phyloP scores from a whole-genome alignment of 2,888 invertebrate species.

The Ceraclea dissimilis region DNA sequence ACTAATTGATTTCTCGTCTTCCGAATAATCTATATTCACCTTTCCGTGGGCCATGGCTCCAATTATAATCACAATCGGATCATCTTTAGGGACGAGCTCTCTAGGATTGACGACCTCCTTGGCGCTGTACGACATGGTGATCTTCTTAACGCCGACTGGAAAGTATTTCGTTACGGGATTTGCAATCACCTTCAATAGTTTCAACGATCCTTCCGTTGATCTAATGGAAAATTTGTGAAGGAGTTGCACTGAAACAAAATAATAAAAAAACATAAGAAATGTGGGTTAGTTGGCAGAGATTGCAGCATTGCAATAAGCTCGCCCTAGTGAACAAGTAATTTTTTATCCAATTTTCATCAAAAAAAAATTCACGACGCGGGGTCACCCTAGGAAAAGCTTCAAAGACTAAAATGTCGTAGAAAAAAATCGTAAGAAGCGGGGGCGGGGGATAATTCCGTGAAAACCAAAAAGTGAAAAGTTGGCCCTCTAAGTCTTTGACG shows the following conservation, averaged over 20 bases:
- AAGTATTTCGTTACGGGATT: slow-evolving; percentile 93
- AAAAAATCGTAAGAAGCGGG: no score
- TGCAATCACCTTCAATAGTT: slow-evolving; percentile 90
- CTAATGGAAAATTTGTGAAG: slow-evolving; percentile 90
- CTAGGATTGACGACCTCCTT: slow-evolving; percentile 59
- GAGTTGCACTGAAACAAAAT: slow-evolving; percentile 73
- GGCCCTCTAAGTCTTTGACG: no score
- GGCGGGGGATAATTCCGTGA: no score
- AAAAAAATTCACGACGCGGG: no score
- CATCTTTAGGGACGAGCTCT: slow-evolving; percentile 73
- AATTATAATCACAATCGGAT: slow-evolving; percentile 82
- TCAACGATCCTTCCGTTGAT: slow-evolving; percentile 82
- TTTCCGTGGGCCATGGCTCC: slow-evolving; percentile 98
- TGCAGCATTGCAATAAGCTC: no score
- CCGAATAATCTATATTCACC: slow-evolving; percentile 80
- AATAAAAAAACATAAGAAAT: slow-evolving; percentile 4
- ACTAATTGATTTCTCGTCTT: slow-evolving; percentile 86
- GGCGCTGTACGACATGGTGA: slow-evolving; percentile 84
- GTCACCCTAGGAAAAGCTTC: no score
- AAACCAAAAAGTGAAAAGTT: no score
- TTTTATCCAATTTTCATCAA: no score
- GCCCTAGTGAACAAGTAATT: no score
- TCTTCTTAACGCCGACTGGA: slow-evolving; percentile 87
- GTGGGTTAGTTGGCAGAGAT: no score
- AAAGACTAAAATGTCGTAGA: no score